These are phyloP conservation scores for Sakesphorus luctuosus DNA, from an alignment of 2,113 vertebrate genomes.

Conservation along the genomic window DNA sequence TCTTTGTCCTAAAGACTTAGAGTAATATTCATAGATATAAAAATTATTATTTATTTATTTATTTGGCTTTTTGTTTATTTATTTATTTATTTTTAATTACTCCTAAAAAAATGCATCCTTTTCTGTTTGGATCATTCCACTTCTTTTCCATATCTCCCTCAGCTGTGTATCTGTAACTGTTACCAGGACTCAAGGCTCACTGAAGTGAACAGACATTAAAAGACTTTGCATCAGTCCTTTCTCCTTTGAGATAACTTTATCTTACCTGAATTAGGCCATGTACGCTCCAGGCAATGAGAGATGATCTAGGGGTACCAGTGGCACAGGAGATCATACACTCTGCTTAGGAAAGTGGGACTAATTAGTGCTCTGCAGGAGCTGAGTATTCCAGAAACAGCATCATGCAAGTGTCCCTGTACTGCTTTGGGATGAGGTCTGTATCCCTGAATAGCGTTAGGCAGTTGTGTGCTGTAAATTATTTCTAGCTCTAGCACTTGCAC, in stretches of 20 bases:
- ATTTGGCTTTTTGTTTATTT: no score
- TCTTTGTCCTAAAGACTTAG: not conserved
- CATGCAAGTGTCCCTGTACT: not conserved
- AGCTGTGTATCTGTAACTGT: not conserved
- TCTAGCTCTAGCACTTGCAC: not conserved
- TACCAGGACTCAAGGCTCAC: not conserved
- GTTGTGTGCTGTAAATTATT: not conserved
- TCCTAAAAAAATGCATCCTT: not conserved
- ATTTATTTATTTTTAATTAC: no score
- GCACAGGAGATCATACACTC: not conserved
- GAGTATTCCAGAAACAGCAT: not conserved
- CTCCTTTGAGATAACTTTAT: not conserved
- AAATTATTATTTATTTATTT: no score
- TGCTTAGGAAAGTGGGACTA: not conserved
- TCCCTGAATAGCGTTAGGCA: not conserved
- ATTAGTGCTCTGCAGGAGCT: not conserved
- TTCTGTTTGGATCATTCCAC: not conserved
- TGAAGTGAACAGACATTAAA: conserved; percentile 5
- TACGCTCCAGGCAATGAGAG: conserved; percentile 1
- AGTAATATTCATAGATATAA: not conserved
- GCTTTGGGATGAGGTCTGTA: not conserved
- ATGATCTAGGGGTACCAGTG: not conserved
- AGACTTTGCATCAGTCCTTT: not conserved
- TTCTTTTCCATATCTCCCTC: not conserved
- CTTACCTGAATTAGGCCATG: not conserved